A percentile compares a stretch with the other conserved stretches of the same genome.
Evolutionary conservation across 1,140 invertebrate species (phyloP).

Genomic region (Euura lappo): DNA sequence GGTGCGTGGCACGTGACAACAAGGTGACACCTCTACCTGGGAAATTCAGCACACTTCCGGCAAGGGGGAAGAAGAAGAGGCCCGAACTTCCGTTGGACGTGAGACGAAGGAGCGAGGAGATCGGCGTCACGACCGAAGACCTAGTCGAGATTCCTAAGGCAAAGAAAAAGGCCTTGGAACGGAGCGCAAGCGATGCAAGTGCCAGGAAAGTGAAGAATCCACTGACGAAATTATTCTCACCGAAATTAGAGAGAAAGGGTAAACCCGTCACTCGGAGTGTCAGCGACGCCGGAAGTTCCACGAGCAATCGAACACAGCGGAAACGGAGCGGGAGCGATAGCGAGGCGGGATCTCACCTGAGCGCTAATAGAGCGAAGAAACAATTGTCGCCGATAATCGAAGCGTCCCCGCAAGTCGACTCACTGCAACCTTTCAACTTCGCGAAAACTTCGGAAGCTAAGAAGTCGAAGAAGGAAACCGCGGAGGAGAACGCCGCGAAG

Average conservation of each 20-base stretch:
- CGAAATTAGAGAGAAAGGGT: constrained; percentile 46
- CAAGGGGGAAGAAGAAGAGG: constrained; percentile 58
- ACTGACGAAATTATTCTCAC: constrained; percentile 47
- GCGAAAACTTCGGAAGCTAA: constrained; percentile 34
- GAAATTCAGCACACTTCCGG: constrained; percentile 70
- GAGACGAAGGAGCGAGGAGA: constrained; percentile 49
- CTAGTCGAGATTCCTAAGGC: constrained; percentile 42
- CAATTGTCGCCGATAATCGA: constrained; percentile 82
- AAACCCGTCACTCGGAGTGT: constrained; percentile 51
- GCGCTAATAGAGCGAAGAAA: constrained; percentile 57
- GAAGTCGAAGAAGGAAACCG: constrained; percentile 41
- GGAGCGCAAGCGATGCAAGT: constrained; percentile 76
- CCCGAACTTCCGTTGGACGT: constrained; percentile 52
- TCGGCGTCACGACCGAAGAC: constrained; percentile 45
- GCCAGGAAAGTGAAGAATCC: constrained; percentile 45
- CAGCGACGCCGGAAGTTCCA: constrained; percentile 52
- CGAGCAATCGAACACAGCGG: constrained; percentile 44
- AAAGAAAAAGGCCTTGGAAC: constrained; percentile 56
- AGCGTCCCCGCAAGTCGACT: constrained; percentile 61
- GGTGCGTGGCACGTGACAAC: constrained; percentile 62
- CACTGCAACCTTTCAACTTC: constrained; percentile 71
- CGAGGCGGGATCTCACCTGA: constrained; percentile 47
- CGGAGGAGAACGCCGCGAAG: background rate
- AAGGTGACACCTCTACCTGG: constrained; percentile 57
- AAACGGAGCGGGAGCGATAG: constrained; percentile 54